Evolutionary conservation across 2,113 vertebrate genomes (phyloP).

Genomic region (Ranitomeya variabilis): DNA sequence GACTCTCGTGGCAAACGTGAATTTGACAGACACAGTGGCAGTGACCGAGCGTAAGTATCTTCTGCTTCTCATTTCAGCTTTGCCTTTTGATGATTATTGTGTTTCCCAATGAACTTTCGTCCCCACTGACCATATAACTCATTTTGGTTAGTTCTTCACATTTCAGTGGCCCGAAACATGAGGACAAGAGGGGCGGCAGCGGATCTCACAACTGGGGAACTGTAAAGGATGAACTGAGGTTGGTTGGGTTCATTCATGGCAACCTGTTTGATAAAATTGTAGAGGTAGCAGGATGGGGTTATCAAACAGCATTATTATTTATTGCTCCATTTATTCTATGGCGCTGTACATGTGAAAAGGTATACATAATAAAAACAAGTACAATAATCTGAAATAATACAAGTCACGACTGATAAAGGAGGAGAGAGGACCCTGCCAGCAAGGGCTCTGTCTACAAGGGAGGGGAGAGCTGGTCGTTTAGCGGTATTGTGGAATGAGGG

Average conservation of each 20-base stretch:
- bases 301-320: too few relatives aligned
- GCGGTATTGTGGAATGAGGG: too few relatives aligned
- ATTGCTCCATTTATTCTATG: too few relatives aligned
- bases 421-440: too few relatives aligned
- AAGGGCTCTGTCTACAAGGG: too few relatives aligned
- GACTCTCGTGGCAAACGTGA: conserved; percentile 96
- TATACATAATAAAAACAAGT: too few relatives aligned
- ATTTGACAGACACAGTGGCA: conserved; percentile 97
- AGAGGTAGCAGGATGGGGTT: background rate
- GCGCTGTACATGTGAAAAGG: too few relatives aligned
- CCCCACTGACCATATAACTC: conserved; percentile 81
- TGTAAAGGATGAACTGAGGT: conserved; percentile 97
- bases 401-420: too few relatives aligned
- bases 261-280: background rate
- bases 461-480: too few relatives aligned
- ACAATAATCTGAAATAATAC: too few relatives aligned
- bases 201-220: conserved; percentile 99
- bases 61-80: background rate
- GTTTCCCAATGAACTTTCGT: conserved; percentile 64
- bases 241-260: conserved; percentile 61
- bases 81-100: conserved; percentile 52
- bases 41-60: conserved; percentile 90
- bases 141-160: conserved; percentile 88
- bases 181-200: conserved; percentile 96
- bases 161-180: conserved; percentile 95